These are phyloP conservation scores for Vombatus ursinus DNA, from an alignment of 2,113 vertebrate species.

Conservation along the genomic window DNA sequence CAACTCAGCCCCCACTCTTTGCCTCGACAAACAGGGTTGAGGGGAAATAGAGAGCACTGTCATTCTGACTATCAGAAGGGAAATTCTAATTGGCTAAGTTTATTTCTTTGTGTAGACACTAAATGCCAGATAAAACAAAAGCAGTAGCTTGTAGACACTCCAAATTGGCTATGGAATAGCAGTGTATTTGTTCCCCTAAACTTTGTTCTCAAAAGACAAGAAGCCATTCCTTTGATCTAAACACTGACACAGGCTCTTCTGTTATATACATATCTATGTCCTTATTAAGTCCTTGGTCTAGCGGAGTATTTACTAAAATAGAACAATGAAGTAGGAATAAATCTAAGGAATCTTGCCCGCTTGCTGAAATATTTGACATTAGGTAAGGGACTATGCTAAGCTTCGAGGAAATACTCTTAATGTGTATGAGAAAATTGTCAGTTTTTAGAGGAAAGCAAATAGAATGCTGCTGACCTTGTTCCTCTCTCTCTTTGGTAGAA, in stretches of 20 bases:
- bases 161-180: background rate
- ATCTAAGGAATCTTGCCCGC: constrained; percentile 27
- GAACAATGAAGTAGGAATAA: background rate
- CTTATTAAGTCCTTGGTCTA: background rate
- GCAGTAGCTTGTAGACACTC: background rate
- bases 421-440: constrained; percentile 24
- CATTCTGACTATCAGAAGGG: background rate
- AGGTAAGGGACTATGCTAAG: background rate
- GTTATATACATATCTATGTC: constrained; percentile 24
- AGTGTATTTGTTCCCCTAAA: background rate
- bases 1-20: background rate
- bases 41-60: background rate
- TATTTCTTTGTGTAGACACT: background rate
- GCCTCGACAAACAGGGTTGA: background rate
- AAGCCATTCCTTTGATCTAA: constrained; percentile 19
- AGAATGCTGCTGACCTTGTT: background rate
- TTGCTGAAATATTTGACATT: constrained; percentile 16
- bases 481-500: background rate
- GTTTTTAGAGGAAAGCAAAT: background rate
- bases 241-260: constrained; percentile 13
- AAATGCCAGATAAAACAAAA: constrained; percentile 1
- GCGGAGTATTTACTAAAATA: constrained; percentile 37
- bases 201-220: background rate
- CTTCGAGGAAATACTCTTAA: constrained; percentile 10
- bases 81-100: constrained; percentile 1